phyloP scores from a whole-genome alignment of 2,113 vertebrate species.

The Brachypteracias leptosomus region DNA sequence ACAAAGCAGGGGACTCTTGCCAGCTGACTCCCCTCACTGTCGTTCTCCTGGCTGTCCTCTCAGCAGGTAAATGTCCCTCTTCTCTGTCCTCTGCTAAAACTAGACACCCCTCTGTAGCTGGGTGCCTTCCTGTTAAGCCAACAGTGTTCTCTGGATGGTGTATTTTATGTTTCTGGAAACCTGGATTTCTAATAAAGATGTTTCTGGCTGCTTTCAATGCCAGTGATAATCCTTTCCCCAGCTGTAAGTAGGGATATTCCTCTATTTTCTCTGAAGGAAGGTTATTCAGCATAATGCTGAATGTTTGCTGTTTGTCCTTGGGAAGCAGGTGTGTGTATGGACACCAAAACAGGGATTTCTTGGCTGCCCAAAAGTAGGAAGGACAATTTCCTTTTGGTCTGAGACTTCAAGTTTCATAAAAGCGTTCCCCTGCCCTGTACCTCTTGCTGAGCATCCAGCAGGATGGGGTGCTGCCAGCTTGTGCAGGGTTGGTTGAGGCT shows the following conservation, averaged over 20 bases:
- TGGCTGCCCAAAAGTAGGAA: neutral
- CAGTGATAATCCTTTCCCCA: neutral
- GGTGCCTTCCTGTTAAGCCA: neutral
- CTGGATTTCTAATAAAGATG: neutral
- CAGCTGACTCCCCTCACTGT: constrained; percentile 81
- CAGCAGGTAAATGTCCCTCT: constrained; percentile 69
- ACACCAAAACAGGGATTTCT: neutral
- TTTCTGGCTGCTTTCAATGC: neutral
- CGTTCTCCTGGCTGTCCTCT: constrained; percentile 76
- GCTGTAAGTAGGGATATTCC: neutral
- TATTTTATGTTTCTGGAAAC: neutral
- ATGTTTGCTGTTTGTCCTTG: neutral
- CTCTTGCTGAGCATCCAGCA: neutral
- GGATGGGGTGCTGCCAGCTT: neutral
- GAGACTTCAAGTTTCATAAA: neutral
- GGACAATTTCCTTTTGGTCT: neutral
- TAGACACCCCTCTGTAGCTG: neutral
- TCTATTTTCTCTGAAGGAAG: neutral
- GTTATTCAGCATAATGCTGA: neutral
- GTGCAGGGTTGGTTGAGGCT: neutral
- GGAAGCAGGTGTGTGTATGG: neutral
- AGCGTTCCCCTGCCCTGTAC: neutral
- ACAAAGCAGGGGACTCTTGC: constrained; percentile 81
- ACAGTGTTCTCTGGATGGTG: neutral
- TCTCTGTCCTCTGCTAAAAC: neutral